Percentiles rank a stretch among this genome's conserved stretches.
These are phyloP conservation scores for Leptocoma aspasia DNA, from an alignment of 2,113 vertebrate species.

Conservation along the genomic window DNA sequence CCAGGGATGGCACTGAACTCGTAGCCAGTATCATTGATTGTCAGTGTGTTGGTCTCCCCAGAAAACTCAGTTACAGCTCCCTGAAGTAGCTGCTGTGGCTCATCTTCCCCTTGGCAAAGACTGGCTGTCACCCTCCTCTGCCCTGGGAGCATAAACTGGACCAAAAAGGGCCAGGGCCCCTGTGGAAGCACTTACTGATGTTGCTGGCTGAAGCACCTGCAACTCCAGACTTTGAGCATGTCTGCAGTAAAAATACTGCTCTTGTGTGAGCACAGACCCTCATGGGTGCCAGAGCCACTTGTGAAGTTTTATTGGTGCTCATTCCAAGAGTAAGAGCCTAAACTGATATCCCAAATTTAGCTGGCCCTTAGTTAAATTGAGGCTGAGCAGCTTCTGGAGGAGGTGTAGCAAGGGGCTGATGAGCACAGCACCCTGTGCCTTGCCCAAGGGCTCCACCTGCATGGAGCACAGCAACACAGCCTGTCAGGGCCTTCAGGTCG, in stretches of 20 bases:
- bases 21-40: fast-evolving
- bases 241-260: neutral
- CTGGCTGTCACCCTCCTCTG: neutral
- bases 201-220: neutral
- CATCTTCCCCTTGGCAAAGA: neutral
- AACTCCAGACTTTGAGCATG: fast-evolving
- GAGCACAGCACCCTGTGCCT: fast-evolving
- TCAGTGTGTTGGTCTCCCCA: neutral
- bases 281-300: neutral
- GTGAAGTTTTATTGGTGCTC: neutral
- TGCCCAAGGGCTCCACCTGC: fast-evolving
- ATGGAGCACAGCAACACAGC: fast-evolving
- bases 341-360: neutral
- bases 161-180: neutral
- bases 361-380: neutral
- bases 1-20: neutral
- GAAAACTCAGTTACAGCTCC: neutral
- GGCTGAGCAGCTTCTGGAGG: neutral
- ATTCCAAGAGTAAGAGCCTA: neutral
- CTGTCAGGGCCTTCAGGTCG: neutral
- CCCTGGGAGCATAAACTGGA: neutral
- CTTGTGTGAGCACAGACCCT: neutral
- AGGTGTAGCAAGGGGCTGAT: neutral
- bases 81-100: neutral
- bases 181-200: neutral